phyloP scores from a whole-genome alignment of 2,888 invertebrate genomes.

The Teleiodes luculella region DNA sequence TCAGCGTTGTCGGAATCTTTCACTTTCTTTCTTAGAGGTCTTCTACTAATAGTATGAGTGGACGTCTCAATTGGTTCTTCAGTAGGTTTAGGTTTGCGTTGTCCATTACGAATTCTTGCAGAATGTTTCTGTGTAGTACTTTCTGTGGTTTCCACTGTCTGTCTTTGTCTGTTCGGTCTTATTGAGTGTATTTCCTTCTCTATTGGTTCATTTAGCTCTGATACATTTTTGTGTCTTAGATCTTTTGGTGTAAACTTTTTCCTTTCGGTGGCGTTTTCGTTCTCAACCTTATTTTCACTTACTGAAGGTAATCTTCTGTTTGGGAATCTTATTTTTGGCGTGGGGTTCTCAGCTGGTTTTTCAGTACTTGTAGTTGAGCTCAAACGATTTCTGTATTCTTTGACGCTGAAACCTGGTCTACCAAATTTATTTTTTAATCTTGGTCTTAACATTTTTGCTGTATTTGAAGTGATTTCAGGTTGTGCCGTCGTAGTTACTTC shows the following conservation, averaged over 20 bases:
- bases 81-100: conserved; percentile 56
- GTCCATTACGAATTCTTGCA: conserved; percentile 60
- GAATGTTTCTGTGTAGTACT: conserved; percentile 57
- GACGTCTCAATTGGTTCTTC: conserved; percentile 58
- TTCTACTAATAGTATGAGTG: conserved; percentile 47
- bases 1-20: conserved; percentile 62
- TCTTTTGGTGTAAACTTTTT: conserved; percentile 76
- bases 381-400: conserved; percentile 84
- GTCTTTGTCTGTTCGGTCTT: conserved; percentile 53
- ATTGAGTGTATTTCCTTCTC: conserved; percentile 54
- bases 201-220: conserved; percentile 51
- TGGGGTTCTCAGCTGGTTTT: conserved; percentile 45
- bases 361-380: conserved; percentile 76
- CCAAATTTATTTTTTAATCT: conserved; percentile 78
- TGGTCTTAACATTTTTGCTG: conserved; percentile 50
- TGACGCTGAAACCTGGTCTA: conserved; percentile 86
- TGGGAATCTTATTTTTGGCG: conserved; percentile 66
- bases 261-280: conserved; percentile 66
- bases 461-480: conserved; percentile 48
- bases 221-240: conserved; percentile 55
- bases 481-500: conserved; percentile 52
- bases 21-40: conserved; percentile 59
- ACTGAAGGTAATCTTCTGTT: conserved; percentile 63
- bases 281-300: conserved; percentile 49
- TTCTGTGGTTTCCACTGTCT: conserved; percentile 50